Evolutionary conservation across 2,797 vertebrate genomes (phyloP), one percentile per base, ranked within the genome.

Genomic region (Characodon lateralis): DNA sequence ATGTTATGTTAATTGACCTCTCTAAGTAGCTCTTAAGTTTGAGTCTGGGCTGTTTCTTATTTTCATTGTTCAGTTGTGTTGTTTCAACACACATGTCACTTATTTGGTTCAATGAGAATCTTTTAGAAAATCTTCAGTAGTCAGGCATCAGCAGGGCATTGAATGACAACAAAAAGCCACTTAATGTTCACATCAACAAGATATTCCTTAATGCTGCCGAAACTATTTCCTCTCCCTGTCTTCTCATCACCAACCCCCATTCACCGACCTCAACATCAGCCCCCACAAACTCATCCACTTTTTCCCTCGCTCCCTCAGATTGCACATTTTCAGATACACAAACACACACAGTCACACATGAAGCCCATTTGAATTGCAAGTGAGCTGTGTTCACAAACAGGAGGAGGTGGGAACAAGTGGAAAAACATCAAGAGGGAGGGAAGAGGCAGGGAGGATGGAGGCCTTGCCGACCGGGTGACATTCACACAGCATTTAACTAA

Each of bases 291-390:
- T 86, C 89, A 89, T 86, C 87, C 89, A 89, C 90, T 83, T 80
- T 20, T 20, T 87, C 82, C 88, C 82, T 82, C 88, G 78, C 86
- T 89, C 35, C 3, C 87, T 87, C 89, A 89, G 86, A 91, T 87
- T 89, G 87, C 84, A 87, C 88, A 77, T 83, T 69, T 46, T 63
- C 82, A 85, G 81, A 90, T 80, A 83, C 82, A 88, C 75, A 89
- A 77, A 87, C 82, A 83, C 82, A 73, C 89, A 77, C 72, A 82
- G 78, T 87, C 89, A 82, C 91, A 91, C 89, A 87, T 83, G 78
- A 43, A 90, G 83, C 84, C 87, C 74, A 92, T 91, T 89, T 91
- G 90, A 89, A 90, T 92, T 85, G 91, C 88, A 85, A 91, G 89
- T 89, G 86, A 91, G 92, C 84, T 86, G 71, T 26, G 83, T 80